Base-by-base conservation (phyloP, 2,113 vertebrate species). In the Vidua macroura region DNA sequence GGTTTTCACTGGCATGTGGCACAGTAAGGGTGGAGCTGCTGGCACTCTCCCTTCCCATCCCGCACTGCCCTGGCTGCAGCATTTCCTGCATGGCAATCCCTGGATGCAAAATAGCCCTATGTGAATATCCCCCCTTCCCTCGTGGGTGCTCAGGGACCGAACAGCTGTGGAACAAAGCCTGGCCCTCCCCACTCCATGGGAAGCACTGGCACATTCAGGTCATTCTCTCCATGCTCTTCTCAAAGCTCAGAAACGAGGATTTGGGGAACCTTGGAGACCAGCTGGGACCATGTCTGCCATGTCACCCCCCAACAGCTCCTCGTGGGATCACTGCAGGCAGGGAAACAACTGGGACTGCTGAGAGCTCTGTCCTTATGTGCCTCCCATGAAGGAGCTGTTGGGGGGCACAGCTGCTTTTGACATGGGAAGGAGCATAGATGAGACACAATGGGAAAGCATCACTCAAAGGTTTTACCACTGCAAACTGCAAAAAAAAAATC, bases 381-480 rank as follows among this genome's bases (percentile, higher is more conserved):
- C 22, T 56, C 52, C 67, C 28, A 11, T 7, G 6, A 43, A 33
- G 33, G 37, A 28, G n/a, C 37, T 60, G 22, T 1, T 24, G 41
- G 0, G 33, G n/a, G 7, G 6, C 41, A 64, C 52, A 56, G 39
- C 35, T 78, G 7, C 30, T 60, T 87, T 64, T 55, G 37, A 39
- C 4, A 0, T 18, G 46, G 49, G 48, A n/a, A 23, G 49, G 33
- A 52, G 30, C 1, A 0, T 8, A 12, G 62, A 24, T n/a, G 73
- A 72, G 64, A 49, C 18, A 3, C 16, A 13, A 77, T 18, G 43
- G 64, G 33, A 35, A 63, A 76, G 39, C 58, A 86, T 66, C 75
- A 39, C 72, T 77, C 48, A 69, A 41, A 56, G 67, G 48, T 77
- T 84, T 93, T 88, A 70, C 83, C 88, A 94, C 92, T 96, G 60